These are phyloP conservation scores for Acanthurus tractus DNA, from an alignment of 2,797 vertebrate genomes.

Conservation along the genomic window DNA sequence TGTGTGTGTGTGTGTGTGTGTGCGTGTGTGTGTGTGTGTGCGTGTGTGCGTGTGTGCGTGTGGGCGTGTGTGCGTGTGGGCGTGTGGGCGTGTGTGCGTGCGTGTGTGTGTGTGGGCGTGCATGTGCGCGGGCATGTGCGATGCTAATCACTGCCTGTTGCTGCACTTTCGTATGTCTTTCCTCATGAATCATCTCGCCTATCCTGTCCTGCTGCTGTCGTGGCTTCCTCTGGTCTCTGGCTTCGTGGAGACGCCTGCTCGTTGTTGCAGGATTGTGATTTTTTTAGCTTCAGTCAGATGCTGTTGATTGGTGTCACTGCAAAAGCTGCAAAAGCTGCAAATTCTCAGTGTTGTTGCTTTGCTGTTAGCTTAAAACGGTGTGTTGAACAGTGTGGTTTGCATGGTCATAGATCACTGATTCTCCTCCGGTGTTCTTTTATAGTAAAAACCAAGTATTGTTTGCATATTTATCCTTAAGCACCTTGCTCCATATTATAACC, in stretches of 20 bases:
- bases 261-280: constrained; percentile 7
- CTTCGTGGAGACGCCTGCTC: constrained; percentile 13
- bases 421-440: background rate
- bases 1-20: background rate
- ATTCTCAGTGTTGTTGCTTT: constrained; percentile 16
- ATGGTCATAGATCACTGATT: background rate
- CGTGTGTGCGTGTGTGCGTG: constrained; percentile 22
- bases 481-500: background rate
- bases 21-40: background rate
- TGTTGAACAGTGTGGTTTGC: constrained; percentile 9
- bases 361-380: constrained; percentile 6
- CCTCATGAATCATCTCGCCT: constrained; percentile 34
- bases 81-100: constrained; percentile 21
- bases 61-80: constrained; percentile 1
- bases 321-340: background rate
- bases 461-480: constrained; percentile 1
- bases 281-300: constrained; percentile 18
- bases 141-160: constrained; percentile 46
- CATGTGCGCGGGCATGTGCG: constrained; percentile 23
- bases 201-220: constrained; percentile 30
- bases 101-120: constrained; percentile 1
- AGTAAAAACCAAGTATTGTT: background rate
- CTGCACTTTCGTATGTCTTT: constrained; percentile 26
- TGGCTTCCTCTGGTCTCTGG: constrained; percentile 20
- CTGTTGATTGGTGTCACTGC: constrained; percentile 2